Conservation (phyloP, 2,113 vertebrate species). For the Phaetusa simplex region DNA sequence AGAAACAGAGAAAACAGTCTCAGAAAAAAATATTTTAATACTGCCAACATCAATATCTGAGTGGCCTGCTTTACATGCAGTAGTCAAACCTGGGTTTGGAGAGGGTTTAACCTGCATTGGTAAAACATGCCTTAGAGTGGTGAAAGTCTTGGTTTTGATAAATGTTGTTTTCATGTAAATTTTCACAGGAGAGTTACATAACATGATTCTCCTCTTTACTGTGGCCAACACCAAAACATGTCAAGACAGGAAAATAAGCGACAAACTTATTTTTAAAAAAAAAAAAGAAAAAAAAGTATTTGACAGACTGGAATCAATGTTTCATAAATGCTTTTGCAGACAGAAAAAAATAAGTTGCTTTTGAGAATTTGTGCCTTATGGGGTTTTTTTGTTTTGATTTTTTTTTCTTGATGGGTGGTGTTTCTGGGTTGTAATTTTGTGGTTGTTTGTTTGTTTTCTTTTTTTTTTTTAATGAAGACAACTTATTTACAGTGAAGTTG, state of each 20-base stretch:
- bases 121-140: background rate
- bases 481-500: background rate
- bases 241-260: background rate
- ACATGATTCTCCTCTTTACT: background rate
- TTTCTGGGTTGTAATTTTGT: background rate
- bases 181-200: background rate
- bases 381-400: background rate
- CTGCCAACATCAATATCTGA: background rate
- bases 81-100: background rate
- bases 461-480: background rate
- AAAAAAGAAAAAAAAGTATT: background rate
- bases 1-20: background rate
- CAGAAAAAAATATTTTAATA: background rate
- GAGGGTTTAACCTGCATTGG: background rate
- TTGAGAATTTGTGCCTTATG: background rate
- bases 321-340: background rate
- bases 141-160: background rate
- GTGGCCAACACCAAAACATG: background rate
- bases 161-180: background rate
- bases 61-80: background rate
- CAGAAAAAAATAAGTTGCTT: background rate
- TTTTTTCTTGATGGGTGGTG: fast-evolving
- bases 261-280: background rate
- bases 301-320: background rate
- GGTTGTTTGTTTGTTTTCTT: too few species aligned